A percentile compares a stretch with the other conserved stretches of the same genome.
Conservation (phyloP, 2,888 invertebrate genomes). For the Homarus gammarus region DNA sequence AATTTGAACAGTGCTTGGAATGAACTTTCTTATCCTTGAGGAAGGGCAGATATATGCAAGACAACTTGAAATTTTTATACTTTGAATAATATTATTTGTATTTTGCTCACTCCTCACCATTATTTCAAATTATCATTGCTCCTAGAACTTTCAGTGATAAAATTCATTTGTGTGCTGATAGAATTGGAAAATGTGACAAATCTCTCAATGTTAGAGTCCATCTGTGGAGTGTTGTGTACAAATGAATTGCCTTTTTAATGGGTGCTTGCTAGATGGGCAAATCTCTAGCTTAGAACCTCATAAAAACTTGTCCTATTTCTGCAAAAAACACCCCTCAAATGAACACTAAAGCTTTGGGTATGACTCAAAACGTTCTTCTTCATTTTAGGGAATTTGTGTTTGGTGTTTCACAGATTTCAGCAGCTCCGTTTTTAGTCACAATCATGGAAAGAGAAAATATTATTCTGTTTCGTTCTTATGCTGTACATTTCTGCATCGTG, state of each 20-base stretch:
- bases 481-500: slow-evolving; percentile 41
- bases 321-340: slow-evolving; percentile 31
- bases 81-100: slow-evolving; percentile 23
- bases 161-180: slow-evolving; percentile 4
- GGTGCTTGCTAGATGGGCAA: slow-evolving; percentile 60
- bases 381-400: not conserved
- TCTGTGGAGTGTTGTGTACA: slow-evolving; percentile 61
- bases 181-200: not conserved
- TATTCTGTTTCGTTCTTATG: slow-evolving; percentile 30
- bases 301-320: slow-evolving; percentile 45
- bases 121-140: slow-evolving; percentile 11
- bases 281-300: slow-evolving; percentile 47
- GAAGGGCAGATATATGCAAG: slow-evolving; percentile 33
- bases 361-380: not conserved
- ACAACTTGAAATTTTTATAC: slow-evolving; percentile 14
- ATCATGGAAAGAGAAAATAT: not conserved
- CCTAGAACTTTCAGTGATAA: slow-evolving; percentile 31
- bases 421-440: not conserved
- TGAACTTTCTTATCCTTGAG: slow-evolving; percentile 15
- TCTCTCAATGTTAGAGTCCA: slow-evolving; percentile 20
- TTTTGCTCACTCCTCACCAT: slow-evolving; percentile 12
- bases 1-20: slow-evolving; percentile 36
- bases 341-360: slow-evolving; percentile 41
- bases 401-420: not conserved
- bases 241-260: slow-evolving; percentile 60